A percentile compares a stretch with the other conserved stretches of the same genome.
Conservation (phyloP, 2,113 vertebrate species). For the Gadus macrocephalus region DNA sequence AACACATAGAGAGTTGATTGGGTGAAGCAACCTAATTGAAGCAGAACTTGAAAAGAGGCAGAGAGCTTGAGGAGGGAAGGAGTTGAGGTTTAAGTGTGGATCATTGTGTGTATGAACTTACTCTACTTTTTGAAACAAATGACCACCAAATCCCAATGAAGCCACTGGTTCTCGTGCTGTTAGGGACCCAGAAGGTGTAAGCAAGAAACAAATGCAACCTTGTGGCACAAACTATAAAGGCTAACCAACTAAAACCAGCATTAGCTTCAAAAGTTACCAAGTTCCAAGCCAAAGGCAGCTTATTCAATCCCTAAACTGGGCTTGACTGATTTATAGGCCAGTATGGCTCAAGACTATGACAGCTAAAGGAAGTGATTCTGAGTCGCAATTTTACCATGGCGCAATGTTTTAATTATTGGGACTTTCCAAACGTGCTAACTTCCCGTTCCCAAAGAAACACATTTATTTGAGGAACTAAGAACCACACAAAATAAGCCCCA, state of each 20-base stretch:
- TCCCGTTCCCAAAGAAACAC: not conserved
- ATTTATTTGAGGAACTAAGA: not conserved
- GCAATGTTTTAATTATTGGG: not conserved
- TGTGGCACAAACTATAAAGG: too few species aligned
- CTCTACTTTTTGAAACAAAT: not conserved
- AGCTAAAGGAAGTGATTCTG: not conserved
- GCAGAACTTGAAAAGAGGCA: not conserved
- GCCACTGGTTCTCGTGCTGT: not conserved
- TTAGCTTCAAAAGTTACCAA: too few species aligned
- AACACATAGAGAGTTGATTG: not conserved
- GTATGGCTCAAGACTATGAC: not conserved
- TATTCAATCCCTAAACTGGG: not conserved
- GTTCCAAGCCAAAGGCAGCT: too few species aligned
- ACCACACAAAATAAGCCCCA: not conserved
- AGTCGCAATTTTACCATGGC: not conserved
- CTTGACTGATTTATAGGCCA: not conserved
- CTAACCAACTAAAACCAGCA: too few species aligned
- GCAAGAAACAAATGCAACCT: not conserved
- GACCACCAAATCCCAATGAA: not conserved
- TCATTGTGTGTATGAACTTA: not conserved
- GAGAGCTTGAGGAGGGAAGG: not conserved
- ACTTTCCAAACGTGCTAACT: not conserved
- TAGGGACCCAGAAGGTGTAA: not conserved
- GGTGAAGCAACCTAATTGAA: not conserved
- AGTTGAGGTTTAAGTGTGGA: too few species aligned